A percentile compares a stretch with the other conserved stretches of the same genome.
Evolutionary conservation across 2,888 invertebrate species (phyloP).

Genomic region (Acanthosepion lycidas): DNA sequence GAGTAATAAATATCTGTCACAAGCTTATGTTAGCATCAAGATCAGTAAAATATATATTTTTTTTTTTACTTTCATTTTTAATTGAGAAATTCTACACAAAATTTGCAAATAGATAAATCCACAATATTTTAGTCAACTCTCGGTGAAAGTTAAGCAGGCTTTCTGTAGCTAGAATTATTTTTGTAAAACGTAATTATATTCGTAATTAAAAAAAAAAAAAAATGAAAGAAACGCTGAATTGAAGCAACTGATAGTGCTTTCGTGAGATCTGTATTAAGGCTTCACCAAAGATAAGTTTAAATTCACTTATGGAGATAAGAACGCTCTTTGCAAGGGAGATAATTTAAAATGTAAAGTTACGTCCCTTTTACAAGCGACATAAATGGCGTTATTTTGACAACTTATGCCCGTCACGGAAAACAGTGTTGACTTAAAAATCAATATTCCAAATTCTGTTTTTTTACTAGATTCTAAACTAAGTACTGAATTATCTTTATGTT

Average conservation of each 20-base stretch:
- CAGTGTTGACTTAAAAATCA: too few relatives aligned
- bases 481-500: too few relatives aligned
- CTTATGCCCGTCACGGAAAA: background rate
- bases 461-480: too few relatives aligned
- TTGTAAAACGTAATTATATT: background rate
- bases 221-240: background rate
- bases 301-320: background rate
- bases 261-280: background rate
- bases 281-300: background rate
- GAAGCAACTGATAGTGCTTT: background rate
- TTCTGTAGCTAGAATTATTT: background rate
- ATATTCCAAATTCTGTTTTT: too few relatives aligned
- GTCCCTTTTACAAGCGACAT: background rate
- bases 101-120: too few relatives aligned
- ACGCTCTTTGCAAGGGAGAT: background rate
- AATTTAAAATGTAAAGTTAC: background rate
- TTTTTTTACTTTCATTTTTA: too few relatives aligned
- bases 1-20: too few relatives aligned
- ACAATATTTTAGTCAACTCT: too few relatives aligned
- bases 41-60: too few relatives aligned
- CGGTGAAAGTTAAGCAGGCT: too few relatives aligned
- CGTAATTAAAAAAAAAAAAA: background rate
- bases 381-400: background rate
- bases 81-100: too few relatives aligned
- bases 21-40: too few relatives aligned